These are phyloP conservation scores for Lepidurus arcticus DNA, from an alignment of 1,140 invertebrate species.

Conservation along the genomic window DNA sequence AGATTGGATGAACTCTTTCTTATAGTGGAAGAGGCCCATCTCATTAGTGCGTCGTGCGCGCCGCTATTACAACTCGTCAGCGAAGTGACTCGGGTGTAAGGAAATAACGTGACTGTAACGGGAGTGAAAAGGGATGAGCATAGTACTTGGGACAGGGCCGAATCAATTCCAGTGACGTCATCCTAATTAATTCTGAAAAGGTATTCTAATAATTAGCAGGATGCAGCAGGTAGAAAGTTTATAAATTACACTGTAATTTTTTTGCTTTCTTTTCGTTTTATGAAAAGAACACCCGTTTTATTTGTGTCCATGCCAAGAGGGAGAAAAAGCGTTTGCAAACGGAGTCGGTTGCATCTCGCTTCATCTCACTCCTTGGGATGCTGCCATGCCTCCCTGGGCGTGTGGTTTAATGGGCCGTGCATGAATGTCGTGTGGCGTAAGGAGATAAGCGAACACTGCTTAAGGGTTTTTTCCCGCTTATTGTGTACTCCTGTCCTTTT, in stretches of 20 bases:
- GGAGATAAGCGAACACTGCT: not conserved
- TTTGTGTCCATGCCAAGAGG: not conserved
- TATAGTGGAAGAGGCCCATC: constrained; percentile 1
- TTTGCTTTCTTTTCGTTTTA: too few relatives aligned
- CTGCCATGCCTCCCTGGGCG: constrained; percentile 12
- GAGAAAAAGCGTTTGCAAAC: not conserved
- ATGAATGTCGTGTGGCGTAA: constrained; percentile 3
- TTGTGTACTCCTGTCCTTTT: not conserved
- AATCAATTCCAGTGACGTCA: not conserved
- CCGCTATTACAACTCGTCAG: not conserved
- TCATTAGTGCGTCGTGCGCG: not conserved
- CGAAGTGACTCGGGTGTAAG: not conserved
- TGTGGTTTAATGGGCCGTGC: constrained; percentile 10
- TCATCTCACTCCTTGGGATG: not conserved
- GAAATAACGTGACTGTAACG: not conserved
- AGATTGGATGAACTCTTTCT: constrained; percentile 3
- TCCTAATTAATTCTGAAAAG: not conserved
- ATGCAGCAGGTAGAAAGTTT: not conserved
- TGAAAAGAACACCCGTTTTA: not conserved
- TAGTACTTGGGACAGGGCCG: not conserved
- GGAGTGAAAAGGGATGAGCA: not conserved
- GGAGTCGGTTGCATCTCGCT: not conserved
- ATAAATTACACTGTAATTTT: too few relatives aligned
- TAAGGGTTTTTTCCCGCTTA: not conserved
- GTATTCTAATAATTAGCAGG: constrained; percentile 12